Conservation (phyloP, 1,140 invertebrate genomes). For the Lepeophtheirus salmonis region DNA sequence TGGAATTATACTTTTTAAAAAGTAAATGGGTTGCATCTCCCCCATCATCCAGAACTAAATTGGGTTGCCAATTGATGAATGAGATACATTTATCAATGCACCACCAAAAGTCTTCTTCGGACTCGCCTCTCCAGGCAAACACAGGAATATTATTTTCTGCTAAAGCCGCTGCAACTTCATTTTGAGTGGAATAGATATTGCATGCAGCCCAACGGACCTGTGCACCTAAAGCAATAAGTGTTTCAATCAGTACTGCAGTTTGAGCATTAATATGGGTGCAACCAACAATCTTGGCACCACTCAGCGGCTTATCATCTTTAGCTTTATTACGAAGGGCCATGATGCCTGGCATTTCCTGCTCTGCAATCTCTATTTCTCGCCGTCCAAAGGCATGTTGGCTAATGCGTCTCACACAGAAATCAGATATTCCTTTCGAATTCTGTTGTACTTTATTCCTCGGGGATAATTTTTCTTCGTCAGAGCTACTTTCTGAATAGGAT, state of each 20-base stretch:
- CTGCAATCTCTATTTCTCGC: constrained; percentile 52
- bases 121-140: constrained; percentile 88
- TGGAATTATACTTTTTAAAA: constrained; percentile 84
- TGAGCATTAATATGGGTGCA: constrained; percentile 97
- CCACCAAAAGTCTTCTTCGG: constrained; percentile 97
- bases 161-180: constrained; percentile 85
- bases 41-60: constrained; percentile 94
- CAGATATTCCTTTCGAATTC: constrained; percentile 52
- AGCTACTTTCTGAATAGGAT: constrained; percentile 48
- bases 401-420: constrained; percentile 80
- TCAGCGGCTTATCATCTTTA: constrained; percentile 72
- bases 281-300: constrained; percentile 85
- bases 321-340: constrained; percentile 79
- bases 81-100: constrained; percentile 86
- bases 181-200: constrained; percentile 96
- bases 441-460: constrained; percentile 69
- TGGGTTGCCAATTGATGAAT: constrained; percentile 86
- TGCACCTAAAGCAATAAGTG: constrained; percentile 67
- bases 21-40: constrained; percentile 94
- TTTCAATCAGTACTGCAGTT: constrained; percentile 85
- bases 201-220: constrained; percentile 46
- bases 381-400: constrained; percentile 79
- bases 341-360: constrained; percentile 82
- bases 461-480: constrained; percentile 59
- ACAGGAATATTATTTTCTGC: constrained; percentile 69